phyloP scores from a whole-genome alignment of 2,113 vertebrate genomes.

The Aphyosemion australe region DNA sequence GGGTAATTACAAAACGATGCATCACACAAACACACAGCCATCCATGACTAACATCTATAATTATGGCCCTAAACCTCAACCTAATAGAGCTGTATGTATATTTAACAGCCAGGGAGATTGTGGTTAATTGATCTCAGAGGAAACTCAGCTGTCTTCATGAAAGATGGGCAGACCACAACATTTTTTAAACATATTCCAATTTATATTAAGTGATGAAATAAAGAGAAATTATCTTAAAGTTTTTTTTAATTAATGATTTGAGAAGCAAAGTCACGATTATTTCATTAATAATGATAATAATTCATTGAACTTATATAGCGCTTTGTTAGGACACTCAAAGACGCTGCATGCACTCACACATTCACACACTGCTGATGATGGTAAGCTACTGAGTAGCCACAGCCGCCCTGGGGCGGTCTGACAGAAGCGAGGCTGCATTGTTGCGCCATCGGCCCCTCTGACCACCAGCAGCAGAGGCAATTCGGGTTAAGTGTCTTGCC shows the following conservation, averaged over 20 bases:
- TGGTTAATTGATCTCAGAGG: constrained; percentile 59
- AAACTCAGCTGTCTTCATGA: constrained; percentile 34
- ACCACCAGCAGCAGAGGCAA: too few species aligned
- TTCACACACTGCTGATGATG: too few species aligned
- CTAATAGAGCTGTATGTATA: constrained; percentile 51
- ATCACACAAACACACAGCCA: constrained; percentile 49
- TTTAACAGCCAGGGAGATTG: constrained; percentile 55
- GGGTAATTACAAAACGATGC: constrained; percentile 61
- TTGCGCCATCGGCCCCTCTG: too few species aligned
- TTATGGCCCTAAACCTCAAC: constrained; percentile 48
- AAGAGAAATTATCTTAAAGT: constrained; percentile 8
- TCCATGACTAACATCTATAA: constrained; percentile 55
- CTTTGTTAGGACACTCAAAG: too few species aligned
- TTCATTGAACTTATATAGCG: too few species aligned
- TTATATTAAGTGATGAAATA: constrained; percentile 4
- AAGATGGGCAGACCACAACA: constrained; percentile 6
- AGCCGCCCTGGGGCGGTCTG: too few species aligned
- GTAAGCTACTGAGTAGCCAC: too few species aligned
- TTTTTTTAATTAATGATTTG: constrained; percentile 23
- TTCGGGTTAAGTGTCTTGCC: too few species aligned
- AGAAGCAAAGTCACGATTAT: constrained; percentile 17
- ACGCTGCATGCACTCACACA: too few species aligned
- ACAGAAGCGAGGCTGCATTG: too few species aligned
- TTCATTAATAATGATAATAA: too few species aligned
- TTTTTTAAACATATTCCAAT: constrained; percentile 6